These are phyloP conservation scores for Drosophila repleta DNA, from an alignment of 1,140 invertebrate genomes.

Conservation along the genomic window DNA sequence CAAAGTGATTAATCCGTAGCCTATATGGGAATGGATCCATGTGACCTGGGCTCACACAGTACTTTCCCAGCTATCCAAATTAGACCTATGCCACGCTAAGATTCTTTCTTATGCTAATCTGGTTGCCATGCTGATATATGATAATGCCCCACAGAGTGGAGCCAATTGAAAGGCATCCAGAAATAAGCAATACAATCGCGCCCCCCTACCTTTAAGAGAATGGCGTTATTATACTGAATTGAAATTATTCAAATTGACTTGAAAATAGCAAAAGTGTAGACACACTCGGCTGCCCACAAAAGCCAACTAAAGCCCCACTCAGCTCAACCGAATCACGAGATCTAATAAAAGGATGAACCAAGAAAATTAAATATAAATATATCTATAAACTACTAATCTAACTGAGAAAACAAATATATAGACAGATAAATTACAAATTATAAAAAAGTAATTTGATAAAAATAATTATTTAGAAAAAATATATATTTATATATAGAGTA, in stretches of 20 bases:
- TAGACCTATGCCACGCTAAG: constrained; percentile 12
- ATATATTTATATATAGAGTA: too few relatives aligned
- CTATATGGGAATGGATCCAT: constrained; percentile 33
- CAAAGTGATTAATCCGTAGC: constrained; percentile 63
- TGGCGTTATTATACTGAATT: constrained; percentile 71
- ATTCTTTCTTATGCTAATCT: constrained; percentile 32
- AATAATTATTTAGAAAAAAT: too few relatives aligned
- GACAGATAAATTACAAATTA: too few relatives aligned
- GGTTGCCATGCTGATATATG: neutral
- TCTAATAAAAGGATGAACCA: neutral
- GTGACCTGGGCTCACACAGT: neutral
- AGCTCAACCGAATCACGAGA: neutral
- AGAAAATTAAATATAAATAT: neutral
- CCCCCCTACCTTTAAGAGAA: constrained; percentile 52
- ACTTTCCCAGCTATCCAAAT: neutral
- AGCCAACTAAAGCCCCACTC: neutral
- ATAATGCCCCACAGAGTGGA: neutral
- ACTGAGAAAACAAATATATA: too few relatives aligned
- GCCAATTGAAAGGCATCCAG: constrained; percentile 65
- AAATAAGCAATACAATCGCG: constrained; percentile 53
- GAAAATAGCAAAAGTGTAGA: constrained; percentile 10
- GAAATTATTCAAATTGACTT: constrained; percentile 73
- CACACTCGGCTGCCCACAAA: constrained; percentile 2
- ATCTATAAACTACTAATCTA: too few relatives aligned
- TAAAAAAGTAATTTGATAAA: too few relatives aligned